phyloP scores from a whole-genome alignment of 2,888 invertebrate species.

The Bembecia ichneumoniformis region DNA sequence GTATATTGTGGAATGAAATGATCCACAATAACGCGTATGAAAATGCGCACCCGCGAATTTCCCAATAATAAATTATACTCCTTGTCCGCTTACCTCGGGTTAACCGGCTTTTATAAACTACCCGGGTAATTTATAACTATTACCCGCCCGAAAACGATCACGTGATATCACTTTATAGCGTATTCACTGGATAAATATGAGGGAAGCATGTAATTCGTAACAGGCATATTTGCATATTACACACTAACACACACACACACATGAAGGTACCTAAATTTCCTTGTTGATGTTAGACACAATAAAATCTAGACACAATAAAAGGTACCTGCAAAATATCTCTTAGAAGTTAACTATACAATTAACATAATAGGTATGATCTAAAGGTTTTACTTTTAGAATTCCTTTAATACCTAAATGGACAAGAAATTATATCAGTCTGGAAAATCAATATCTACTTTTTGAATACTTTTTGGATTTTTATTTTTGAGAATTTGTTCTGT shows the following conservation, averaged over 20 bases:
- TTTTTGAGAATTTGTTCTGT: no score
- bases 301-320: no score
- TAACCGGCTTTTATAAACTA: conserved; percentile 73
- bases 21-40: conserved; percentile 47
- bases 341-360: no score
- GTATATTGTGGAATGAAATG: conserved; percentile 19
- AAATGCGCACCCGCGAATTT: conserved; percentile 62
- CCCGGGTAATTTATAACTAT: conserved; percentile 71
- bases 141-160: conserved; percentile 68
- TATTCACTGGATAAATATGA: conserved; percentile 67
- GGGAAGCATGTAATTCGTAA: conserved; percentile 49
- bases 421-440: no score
- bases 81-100: conserved; percentile 71
- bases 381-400: no score
- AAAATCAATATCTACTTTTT: no score
- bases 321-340: no score
- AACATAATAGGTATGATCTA: no score
- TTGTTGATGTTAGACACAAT: no score
- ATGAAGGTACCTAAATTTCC: background rate
- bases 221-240: conserved; percentile 16
- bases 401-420: no score
- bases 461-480: no score
- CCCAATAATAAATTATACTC: conserved; percentile 68
- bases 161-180: conserved; percentile 71
- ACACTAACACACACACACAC: background rate